phyloP scores from a whole-genome alignment of 2,888 invertebrate genomes.

The Drosophila hamatofila region DNA sequence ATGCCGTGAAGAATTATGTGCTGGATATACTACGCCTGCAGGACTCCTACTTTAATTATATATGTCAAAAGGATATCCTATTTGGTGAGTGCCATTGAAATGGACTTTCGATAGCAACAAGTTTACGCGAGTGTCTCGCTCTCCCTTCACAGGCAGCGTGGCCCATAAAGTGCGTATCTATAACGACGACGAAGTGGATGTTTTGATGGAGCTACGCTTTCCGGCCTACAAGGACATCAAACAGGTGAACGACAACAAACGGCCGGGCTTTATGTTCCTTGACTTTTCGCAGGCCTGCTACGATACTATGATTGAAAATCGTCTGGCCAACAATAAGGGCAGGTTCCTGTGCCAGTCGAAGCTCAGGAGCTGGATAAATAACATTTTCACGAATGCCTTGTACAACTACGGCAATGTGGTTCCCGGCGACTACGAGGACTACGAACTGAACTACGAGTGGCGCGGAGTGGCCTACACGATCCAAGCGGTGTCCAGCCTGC shows the following conservation, averaged over 20 bases:
- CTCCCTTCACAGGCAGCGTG: constrained; percentile 52
- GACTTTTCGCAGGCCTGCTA: constrained; percentile 39
- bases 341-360: constrained; percentile 29
- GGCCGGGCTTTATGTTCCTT: constrained; percentile 59
- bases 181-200: constrained; percentile 65
- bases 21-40: constrained; percentile 25
- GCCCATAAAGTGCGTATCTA: constrained; percentile 52
- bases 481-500: constrained; percentile 33
- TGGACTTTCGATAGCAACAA: not conserved
- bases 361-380: constrained; percentile 35
- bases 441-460: constrained; percentile 44
- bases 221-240: constrained; percentile 30
- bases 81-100: constrained; percentile 33
- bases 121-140: not conserved
- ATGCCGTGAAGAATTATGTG: constrained; percentile 34
- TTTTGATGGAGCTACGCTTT: constrained; percentile 61
- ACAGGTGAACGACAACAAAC: constrained; percentile 13
- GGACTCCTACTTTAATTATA: constrained; percentile 15
- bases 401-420: constrained; percentile 10
- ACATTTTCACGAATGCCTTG: constrained; percentile 18
- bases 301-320: constrained; percentile 11
- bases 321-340: constrained; percentile 12
- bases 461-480: constrained; percentile 61
- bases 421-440: constrained; percentile 2
- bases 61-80: constrained; percentile 1